Evolutionary conservation across 2,888 invertebrate genomes (phyloP).

Genomic region (Phaonia tiefii): DNA sequence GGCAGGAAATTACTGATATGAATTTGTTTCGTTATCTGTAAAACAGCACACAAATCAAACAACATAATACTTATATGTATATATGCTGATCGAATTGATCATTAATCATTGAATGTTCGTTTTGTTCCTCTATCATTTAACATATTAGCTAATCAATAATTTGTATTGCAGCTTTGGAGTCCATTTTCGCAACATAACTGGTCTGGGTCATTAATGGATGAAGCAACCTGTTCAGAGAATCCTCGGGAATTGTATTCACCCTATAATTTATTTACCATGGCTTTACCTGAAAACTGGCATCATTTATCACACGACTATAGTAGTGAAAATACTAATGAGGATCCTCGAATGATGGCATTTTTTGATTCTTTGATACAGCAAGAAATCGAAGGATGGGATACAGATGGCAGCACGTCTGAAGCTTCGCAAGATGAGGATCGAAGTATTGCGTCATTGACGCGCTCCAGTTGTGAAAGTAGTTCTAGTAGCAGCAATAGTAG

Average conservation of each 20-base stretch:
- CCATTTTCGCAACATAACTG: conserved; percentile 86
- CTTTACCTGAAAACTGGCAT: conserved; percentile 86
- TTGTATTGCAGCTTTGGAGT: conserved; percentile 86
- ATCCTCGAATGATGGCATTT: conserved; percentile 97
- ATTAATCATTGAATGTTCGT: too few relatives aligned
- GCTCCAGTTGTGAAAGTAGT: conserved; percentile 76
- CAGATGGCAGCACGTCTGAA: conserved; percentile 81
- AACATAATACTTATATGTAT: too few relatives aligned
- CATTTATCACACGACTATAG: conserved; percentile 94
- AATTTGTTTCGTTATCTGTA: neutral
- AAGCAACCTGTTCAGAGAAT: conserved; percentile 82
- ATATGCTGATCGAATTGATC: too few relatives aligned
- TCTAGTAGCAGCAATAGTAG: conserved; percentile 61
- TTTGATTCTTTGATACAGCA: conserved; percentile 96
- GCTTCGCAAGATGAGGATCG: conserved; percentile 70
- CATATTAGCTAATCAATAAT: conserved; percentile 3
- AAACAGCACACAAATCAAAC: too few relatives aligned
- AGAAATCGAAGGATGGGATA: conserved; percentile 91
- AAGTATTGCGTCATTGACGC: conserved; percentile 69
- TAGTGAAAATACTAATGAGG: conserved; percentile 92
- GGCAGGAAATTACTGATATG: neutral
- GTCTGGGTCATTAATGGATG: conserved; percentile 84
- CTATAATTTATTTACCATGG: conserved; percentile 90
- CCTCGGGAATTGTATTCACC: conserved; percentile 87
- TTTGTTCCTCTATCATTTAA: neutral